Evolutionary conservation across 2,888 invertebrate genomes (phyloP), one percentile per base, ranked within the genome.

Genomic region (Leucophora obtusa): DNA sequence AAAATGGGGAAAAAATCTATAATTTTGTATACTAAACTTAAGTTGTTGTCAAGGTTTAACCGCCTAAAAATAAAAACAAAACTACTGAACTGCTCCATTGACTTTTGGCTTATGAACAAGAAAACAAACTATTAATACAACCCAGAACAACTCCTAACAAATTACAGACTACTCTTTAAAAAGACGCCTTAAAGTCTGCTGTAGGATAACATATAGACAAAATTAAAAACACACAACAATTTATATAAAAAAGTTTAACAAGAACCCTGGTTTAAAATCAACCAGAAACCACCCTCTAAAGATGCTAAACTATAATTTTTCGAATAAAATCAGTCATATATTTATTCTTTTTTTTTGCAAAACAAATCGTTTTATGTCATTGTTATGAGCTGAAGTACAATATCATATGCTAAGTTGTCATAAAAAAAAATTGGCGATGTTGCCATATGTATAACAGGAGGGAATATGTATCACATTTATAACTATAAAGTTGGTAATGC

Each of bases 1-100:
- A 69, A 47, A 47, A n/a, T 14, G n/a, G 1, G 14, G 15, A 5
- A 47, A 43, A 47, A n/a, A 47, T 47, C 43, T 47, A 47, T 14
- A 47, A n/a, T 47, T 47, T 62, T 6, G 24, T 47, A 47, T n/a
- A n/a, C n/a, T n/a, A n/a, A 62, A 62, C 35, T 38, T 58, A 75
- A 58, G 66, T 76, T 68, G 76, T 65, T 81, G 80, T 69, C 80
- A 81, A 81, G 76, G 80, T 73, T 81, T 73, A 3, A 54, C 21
- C 14, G n/a, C n/a, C n/a, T n/a, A 24, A 28, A 58, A 8, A 28
- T 21, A 21, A 21, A 21, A 33, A 58, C 33, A 72, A 9, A 51
- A 17, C 51, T 35, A 28, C 56, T 18, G 7, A 72, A 62, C 24
- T 76, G 50, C 53, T 76, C 59, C 76, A 68, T 63, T 81, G 80